Evolutionary conservation across 1,140 invertebrate genomes (phyloP), one percentile per base, ranked within the genome.

Genomic region (Drosophila cardini): DNA sequence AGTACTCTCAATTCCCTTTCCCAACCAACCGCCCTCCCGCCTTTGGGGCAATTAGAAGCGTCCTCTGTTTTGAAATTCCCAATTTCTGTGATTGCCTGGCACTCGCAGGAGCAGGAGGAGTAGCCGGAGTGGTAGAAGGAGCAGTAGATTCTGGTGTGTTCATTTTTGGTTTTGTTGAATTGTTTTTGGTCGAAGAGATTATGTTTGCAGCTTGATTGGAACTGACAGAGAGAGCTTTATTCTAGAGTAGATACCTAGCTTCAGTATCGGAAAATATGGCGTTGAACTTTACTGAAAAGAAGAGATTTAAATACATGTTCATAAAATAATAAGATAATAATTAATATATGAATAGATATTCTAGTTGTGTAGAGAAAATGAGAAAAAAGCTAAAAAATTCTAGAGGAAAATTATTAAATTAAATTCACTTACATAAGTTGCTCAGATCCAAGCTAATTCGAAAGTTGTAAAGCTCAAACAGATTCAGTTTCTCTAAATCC

Each of bases 391-490:
- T n/a, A n/a, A n/a, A n/a, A n/a, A n/a, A n/a, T n/a, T n/a, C n/a
- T n/a, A n/a, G n/a, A n/a, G n/a, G n/a, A n/a, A n/a, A n/a, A n/a
- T n/a, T n/a, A n/a, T n/a, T n/a, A n/a, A n/a, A n/a, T n/a, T n/a
- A n/a, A n/a, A 38, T 63, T 26, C 2, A 71, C 83, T 67, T 16
- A 85, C 82, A 10, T 32, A 85, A 5, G 6, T 42, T 55, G 1
- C 11, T 48, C 1, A 48, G 8, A 55, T 85, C 63, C 5, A 85
- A 1, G 0, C 32, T 9, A 3, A 76, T 36, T 2, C 72, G 26
- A 26, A 82, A 87, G 32, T 78, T 50, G 15, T 81, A 53, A n/a
- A 85, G 34, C 13, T 52, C 50, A 18, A 52, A 57, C 1, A 86
- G 38, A 55, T 84, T 80, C 9, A 61, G 2, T 9, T 34, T 13